These are phyloP conservation scores for Brachionus calyciflorus DNA, from an alignment of 1,140 invertebrate genomes.

Conservation along the genomic window DNA sequence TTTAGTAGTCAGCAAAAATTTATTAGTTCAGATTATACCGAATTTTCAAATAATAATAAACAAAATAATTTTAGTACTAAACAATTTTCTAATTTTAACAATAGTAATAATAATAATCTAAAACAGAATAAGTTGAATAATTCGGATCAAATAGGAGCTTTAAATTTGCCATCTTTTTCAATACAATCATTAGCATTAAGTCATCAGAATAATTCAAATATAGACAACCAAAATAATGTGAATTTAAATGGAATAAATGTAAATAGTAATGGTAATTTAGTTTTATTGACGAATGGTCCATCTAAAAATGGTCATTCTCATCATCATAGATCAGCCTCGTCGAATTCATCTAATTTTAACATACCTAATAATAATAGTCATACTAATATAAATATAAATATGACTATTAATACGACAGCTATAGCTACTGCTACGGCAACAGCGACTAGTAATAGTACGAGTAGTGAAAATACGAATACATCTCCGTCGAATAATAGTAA, in stretches of 20 bases:
- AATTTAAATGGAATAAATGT: conserved; percentile 36
- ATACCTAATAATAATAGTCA: conserved; percentile 21
- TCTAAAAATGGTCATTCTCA: not conserved
- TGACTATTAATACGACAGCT: conserved; percentile 45
- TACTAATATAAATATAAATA: conserved; percentile 46
- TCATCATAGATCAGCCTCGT: not conserved
- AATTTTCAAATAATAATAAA: not conserved
- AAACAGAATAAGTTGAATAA: not conserved
- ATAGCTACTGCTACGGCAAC: conserved; percentile 32
- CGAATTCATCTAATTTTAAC: not conserved
- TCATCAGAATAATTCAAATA: not conserved
- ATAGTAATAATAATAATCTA: not conserved
- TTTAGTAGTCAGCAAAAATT: conserved; percentile 37
- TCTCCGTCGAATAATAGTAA: not conserved
- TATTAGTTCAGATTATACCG: not conserved
- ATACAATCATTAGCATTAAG: not conserved
- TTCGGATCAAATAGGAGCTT: not conserved
- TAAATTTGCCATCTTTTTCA: conserved; percentile 35
- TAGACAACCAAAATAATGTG: no score
- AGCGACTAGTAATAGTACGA: not conserved
- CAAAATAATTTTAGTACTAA: conserved; percentile 24
- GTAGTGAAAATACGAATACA: not conserved
- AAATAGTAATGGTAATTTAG: conserved; percentile 32
- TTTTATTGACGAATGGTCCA: conserved; percentile 5
- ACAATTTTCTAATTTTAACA: conserved; percentile 21